Evolutionary conservation across 2,797 vertebrate genomes (phyloP).

Genomic region (Phoeniculus purpureus): DNA sequence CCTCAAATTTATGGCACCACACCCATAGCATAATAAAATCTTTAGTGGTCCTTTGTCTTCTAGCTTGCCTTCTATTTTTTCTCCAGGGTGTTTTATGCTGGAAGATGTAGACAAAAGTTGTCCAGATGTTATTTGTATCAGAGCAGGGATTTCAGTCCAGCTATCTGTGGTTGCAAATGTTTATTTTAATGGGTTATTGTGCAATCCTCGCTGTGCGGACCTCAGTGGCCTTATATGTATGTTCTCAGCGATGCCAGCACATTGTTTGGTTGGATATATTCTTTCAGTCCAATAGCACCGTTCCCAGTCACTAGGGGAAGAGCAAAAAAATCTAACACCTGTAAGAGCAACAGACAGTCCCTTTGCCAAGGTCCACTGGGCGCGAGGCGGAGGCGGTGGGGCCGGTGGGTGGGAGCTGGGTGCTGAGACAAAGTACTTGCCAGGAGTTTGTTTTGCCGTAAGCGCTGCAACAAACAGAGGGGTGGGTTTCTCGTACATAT

Average conservation of each 20-base stretch:
- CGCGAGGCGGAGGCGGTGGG: not conserved
- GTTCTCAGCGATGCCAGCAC: slow-evolving; percentile 75
- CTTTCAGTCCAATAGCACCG: slow-evolving; percentile 65
- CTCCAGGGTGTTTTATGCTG: slow-evolving; percentile 85
- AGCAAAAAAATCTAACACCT: slow-evolving; percentile 76
- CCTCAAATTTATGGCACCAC: slow-evolving; percentile 86
- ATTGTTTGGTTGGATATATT: slow-evolving; percentile 75
- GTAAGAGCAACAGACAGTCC: slow-evolving; percentile 61
- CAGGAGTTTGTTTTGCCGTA: slow-evolving; percentile 71
- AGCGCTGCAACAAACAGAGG: slow-evolving; percentile 60
- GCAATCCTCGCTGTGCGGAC: slow-evolving; percentile 79
- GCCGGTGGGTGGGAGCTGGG: slow-evolving; percentile 37
- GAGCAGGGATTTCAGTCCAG: slow-evolving; percentile 82
- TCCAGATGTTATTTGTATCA: slow-evolving; percentile 90
- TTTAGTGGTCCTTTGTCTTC: slow-evolving; percentile 86
- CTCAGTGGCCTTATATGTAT: slow-evolving; percentile 78
- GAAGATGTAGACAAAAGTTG: slow-evolving; percentile 88
- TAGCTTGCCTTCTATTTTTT: slow-evolving; percentile 81
- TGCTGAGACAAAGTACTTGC: slow-evolving; percentile 62
- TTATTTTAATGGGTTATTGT: slow-evolving; percentile 86
- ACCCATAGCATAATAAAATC: slow-evolving; percentile 86
- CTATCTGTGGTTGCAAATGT: slow-evolving; percentile 86
- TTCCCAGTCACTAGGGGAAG: slow-evolving; percentile 67
- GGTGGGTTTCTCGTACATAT: slow-evolving; percentile 56
- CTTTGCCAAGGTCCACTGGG: slow-evolving; percentile 37